phyloP scores from a whole-genome alignment of 2,888 invertebrate genomes.

The Hemithea aestivaria region DNA sequence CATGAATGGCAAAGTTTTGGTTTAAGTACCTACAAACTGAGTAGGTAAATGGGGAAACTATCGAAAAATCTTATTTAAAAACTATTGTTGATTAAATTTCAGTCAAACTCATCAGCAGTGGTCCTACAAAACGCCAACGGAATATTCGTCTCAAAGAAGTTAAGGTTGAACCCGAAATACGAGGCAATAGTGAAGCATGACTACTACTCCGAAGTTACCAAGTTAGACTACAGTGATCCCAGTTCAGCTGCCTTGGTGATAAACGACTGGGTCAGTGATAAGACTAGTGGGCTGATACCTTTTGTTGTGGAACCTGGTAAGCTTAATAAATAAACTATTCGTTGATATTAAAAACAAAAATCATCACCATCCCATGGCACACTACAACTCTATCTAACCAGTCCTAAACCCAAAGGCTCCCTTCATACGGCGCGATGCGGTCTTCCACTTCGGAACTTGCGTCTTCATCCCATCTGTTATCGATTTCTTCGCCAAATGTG shows the following conservation, averaged over 20 bases:
- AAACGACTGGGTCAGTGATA: slow-evolving; percentile 79
- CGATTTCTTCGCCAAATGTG: too few relatives aligned
- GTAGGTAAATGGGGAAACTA: too few relatives aligned
- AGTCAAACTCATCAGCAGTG: slow-evolving; percentile 49
- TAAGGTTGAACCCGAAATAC: slow-evolving; percentile 62
- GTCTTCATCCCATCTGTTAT: too few relatives aligned
- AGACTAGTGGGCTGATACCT: slow-evolving; percentile 78
- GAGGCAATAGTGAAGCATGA: slow-evolving; percentile 54
- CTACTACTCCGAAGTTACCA: slow-evolving; percentile 71
- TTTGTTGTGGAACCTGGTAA: slow-evolving; percentile 75
- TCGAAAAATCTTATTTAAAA: too few relatives aligned
- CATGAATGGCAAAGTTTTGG: too few relatives aligned
- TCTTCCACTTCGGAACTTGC: too few relatives aligned
- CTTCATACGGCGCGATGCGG: too few relatives aligned
- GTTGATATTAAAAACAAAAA: too few relatives aligned
- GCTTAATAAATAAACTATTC: slow-evolving; percentile 8
- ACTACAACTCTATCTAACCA: too few relatives aligned
- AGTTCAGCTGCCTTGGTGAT: slow-evolving; percentile 61
- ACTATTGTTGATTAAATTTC: slow-evolving; percentile 25
- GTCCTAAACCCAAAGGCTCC: too few relatives aligned
- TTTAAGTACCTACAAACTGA: too few relatives aligned
- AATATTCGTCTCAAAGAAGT: slow-evolving; percentile 65
- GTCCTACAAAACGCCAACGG: slow-evolving; percentile 67
- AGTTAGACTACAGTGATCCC: slow-evolving; percentile 72
- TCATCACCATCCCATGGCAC: too few relatives aligned